Conservation (phyloP, 2,888 invertebrate species). For the Trimorus sp. region DNA sequence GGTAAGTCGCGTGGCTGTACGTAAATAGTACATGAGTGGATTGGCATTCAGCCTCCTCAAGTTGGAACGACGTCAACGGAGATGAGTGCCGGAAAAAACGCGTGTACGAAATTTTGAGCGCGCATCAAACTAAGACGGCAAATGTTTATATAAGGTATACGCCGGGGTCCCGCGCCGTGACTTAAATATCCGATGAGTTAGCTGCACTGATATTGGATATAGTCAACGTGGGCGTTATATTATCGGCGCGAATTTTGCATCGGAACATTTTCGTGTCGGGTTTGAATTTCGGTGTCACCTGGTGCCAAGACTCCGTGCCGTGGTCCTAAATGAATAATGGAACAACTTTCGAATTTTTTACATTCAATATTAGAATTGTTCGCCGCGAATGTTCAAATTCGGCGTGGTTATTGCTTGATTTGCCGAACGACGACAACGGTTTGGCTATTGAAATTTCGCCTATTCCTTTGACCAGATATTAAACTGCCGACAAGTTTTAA, state of each 20-base stretch:
- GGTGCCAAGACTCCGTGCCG: not conserved
- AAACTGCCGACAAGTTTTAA: not conserved
- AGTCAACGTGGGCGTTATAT: constrained; percentile 14
- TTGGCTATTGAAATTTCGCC: not conserved
- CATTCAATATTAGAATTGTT: not conserved
- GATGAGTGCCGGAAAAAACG: constrained; percentile 38
- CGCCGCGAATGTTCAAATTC: too few relatives aligned
- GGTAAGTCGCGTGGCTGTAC: constrained; percentile 12
- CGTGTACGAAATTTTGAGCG: constrained; percentile 48
- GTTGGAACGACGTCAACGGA: constrained; percentile 35
- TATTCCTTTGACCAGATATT: not conserved
- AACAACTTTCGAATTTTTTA: not conserved
- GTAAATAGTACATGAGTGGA: constrained; percentile 49
- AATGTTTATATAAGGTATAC: constrained; percentile 44
- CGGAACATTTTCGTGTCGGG: constrained; percentile 11
- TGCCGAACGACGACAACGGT: not conserved
- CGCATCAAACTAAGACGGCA: constrained; percentile 30
- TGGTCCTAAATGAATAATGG: constrained; percentile 14
- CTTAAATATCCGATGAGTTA: constrained; percentile 50
- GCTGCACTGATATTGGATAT: constrained; percentile 40
- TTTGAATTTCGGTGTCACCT: constrained; percentile 17
- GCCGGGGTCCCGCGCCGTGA: constrained; percentile 36
- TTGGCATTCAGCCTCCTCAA: constrained; percentile 46
- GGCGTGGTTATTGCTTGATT: too few relatives aligned
- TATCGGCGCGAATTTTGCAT: constrained; percentile 25